These are phyloP conservation scores for Chaenocephalus aceratus DNA, from an alignment of 2,113 vertebrate species.

Conservation along the genomic window DNA sequence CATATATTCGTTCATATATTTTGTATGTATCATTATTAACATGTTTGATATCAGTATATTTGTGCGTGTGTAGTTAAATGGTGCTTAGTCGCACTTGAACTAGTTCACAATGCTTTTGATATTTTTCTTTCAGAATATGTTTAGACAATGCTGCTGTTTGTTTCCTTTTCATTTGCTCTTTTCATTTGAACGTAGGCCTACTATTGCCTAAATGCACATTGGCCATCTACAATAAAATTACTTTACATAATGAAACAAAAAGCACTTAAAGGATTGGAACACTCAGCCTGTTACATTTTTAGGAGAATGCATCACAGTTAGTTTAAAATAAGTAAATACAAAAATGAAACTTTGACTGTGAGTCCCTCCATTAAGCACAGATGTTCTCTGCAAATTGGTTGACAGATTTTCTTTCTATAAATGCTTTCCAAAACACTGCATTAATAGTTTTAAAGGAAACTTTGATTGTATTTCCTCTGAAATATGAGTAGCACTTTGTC, in stretches of 20 bases:
- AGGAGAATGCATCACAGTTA: background rate
- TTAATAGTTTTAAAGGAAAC: background rate
- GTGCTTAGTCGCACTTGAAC: too few relatives aligned
- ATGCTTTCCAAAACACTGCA: background rate
- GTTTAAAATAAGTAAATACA: too few relatives aligned
- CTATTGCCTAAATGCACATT: background rate
- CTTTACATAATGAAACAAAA: background rate
- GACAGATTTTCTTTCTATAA: constrained; percentile 1
- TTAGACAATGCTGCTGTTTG: too few relatives aligned
- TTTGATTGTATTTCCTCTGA: background rate
- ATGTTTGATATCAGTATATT: background rate
- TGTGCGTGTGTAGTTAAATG: background rate
- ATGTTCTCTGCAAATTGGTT: constrained; percentile 29
- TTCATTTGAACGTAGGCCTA: too few relatives aligned
- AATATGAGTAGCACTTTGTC: background rate
- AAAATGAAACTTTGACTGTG: too few relatives aligned
- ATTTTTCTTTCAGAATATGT: too few relatives aligned
- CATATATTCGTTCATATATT: background rate
- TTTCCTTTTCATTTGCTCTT: too few relatives aligned
- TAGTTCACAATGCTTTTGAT: too few relatives aligned
- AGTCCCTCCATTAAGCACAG: constrained; percentile 1
- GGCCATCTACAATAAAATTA: background rate
- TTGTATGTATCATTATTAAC: background rate
- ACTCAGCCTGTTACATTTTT: background rate
- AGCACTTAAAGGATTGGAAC: background rate